Evolutionary conservation across 2,888 invertebrate species (phyloP).

Genomic region (Notodonta dromedarius): DNA sequence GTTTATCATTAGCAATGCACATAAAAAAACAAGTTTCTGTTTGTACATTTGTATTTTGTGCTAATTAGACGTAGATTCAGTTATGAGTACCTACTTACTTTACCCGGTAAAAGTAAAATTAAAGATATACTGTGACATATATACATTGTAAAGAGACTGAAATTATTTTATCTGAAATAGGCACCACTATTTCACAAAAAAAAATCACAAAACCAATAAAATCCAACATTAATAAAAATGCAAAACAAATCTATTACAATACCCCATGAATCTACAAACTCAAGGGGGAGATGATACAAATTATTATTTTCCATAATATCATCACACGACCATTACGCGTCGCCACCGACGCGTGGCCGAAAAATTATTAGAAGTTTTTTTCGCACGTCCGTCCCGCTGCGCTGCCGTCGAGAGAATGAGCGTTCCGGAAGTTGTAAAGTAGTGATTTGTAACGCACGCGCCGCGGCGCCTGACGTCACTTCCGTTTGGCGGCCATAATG

Average conservation of each 20-base stretch:
- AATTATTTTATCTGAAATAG: too few species aligned
- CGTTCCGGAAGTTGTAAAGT: slow-evolving; percentile 83
- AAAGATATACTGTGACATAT: too few species aligned
- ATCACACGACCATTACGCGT: slow-evolving; percentile 77
- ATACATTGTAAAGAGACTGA: too few species aligned
- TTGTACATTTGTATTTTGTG: too few species aligned
- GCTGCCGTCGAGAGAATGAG: slow-evolving; percentile 62
- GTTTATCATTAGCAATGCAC: too few species aligned
- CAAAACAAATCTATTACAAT: slow-evolving; percentile 51
- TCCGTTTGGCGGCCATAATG: slow-evolving; percentile 76
- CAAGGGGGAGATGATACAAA: slow-evolving; percentile 71
- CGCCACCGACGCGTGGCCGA: slow-evolving; percentile 69
- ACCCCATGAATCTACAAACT: slow-evolving; percentile 41
- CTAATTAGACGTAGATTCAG: too few species aligned
- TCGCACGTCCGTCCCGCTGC: slow-evolving; percentile 64
- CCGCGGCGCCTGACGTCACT: slow-evolving; percentile 78
- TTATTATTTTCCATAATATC: slow-evolving; percentile 81
- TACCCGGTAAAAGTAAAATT: too few species aligned
- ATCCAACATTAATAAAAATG: slow-evolving; percentile 53
- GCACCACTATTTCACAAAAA: not conserved
- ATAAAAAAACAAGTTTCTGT: too few species aligned
- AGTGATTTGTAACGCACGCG: slow-evolving; percentile 85
- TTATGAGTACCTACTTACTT: too few species aligned
- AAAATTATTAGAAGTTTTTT: slow-evolving; percentile 70
- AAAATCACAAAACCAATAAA: slow-evolving; percentile 28